Percentiles rank a stretch among this genome's conserved stretches.
These are phyloP conservation scores for Oreochromis tanganicae DNA, from an alignment of 2,113 vertebrate species.

Conservation along the genomic window DNA sequence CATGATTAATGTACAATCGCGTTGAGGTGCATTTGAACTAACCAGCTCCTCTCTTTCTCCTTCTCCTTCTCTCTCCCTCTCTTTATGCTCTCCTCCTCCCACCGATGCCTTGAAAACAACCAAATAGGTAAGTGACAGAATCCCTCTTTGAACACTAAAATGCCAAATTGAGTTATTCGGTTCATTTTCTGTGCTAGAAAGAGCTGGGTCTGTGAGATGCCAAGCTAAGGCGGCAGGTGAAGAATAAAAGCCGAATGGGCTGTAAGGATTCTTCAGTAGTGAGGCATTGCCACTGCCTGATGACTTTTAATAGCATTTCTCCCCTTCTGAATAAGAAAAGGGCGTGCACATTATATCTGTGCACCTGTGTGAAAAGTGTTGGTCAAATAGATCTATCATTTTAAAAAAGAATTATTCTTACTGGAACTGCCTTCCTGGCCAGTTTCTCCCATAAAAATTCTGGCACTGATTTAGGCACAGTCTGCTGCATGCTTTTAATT, in stretches of 20 bases:
- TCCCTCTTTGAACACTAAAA: constrained; percentile 14
- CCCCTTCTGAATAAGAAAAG: background rate
- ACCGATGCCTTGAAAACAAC: constrained; percentile 30
- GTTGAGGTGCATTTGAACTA: constrained; percentile 33
- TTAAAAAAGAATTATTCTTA: background rate
- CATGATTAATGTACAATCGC: constrained; percentile 41
- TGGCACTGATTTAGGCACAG: background rate
- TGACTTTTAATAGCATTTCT: constrained; percentile 11
- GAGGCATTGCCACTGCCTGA: background rate
- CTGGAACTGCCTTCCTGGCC: background rate
- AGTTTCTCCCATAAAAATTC: background rate
- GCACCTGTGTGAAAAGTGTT: background rate
- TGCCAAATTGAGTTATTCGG: constrained; percentile 46
- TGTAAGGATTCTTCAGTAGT: background rate
- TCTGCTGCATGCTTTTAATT: constrained; percentile 26
- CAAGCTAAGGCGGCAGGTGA: background rate
- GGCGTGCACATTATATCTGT: background rate
- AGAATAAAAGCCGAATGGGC: background rate
- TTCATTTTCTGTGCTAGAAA: constrained; percentile 19
- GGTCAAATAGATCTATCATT: background rate
- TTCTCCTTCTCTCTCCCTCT: background rate
- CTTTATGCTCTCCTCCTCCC: background rate
- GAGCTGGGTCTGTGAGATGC: background rate
- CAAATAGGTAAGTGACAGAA: constrained; percentile 65
- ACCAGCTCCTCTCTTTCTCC: background rate